A percentile compares a stretch with the other conserved stretches of the same genome.
These are phyloP conservation scores for Hippocampus guttulatus DNA, from an alignment of 2,113 vertebrate genomes.

Conservation along the genomic window DNA sequence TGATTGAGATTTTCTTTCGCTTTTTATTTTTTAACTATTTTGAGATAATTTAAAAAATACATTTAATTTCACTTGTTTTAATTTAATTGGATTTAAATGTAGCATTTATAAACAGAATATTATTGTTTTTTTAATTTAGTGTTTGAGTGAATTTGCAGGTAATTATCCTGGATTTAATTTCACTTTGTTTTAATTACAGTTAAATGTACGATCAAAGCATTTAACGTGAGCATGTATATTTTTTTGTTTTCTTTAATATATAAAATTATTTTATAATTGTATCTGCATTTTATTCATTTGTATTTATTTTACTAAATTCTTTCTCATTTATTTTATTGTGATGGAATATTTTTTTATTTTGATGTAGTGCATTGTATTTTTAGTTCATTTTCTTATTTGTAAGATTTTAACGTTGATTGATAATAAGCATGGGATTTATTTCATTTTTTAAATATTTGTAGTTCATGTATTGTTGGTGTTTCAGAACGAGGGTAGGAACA, in stretches of 20 bases:
- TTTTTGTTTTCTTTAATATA: too few relatives aligned
- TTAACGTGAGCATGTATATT: too few relatives aligned
- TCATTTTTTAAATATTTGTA: not conserved
- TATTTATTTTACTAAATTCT: not conserved
- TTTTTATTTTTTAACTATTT: too few relatives aligned
- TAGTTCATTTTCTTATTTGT: not conserved
- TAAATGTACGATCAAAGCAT: too few relatives aligned
- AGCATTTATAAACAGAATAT: too few relatives aligned
- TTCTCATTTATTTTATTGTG: not conserved
- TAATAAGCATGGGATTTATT: not conserved
- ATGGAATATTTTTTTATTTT: not conserved
- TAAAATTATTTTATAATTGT: not conserved
- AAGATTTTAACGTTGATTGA: not conserved
- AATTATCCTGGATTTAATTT: too few relatives aligned
- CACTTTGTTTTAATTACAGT: too few relatives aligned
- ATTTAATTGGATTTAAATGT: too few relatives aligned
- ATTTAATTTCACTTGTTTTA: not conserved
- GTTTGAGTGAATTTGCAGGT: too few relatives aligned
- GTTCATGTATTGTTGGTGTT: conserved; percentile 3
- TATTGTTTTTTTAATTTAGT: too few relatives aligned
- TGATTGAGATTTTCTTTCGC: too few relatives aligned
- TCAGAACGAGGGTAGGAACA: conserved; percentile 46
- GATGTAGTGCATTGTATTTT: not conserved
- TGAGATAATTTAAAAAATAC: too few relatives aligned
- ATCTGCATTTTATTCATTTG: not conserved